Conservation (phyloP, 2,113 vertebrate genomes). For the Naja naja region DNA sequence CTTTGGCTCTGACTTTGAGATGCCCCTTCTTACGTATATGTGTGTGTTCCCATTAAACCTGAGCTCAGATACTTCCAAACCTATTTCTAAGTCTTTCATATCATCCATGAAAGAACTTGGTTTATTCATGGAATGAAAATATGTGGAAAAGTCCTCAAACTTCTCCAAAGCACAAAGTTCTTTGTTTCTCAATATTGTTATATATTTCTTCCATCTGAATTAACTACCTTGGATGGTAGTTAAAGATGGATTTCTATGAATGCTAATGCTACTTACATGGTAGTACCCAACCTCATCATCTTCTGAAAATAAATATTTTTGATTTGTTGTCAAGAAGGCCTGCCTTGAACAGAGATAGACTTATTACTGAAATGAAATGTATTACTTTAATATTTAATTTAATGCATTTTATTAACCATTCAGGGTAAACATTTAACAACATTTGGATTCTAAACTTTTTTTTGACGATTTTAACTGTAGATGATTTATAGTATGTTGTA, state of each 20-base stretch:
- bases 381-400: conserved; percentile 38
- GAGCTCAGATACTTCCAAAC: not conserved
- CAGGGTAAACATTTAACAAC: conserved; percentile 35
- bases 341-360: conserved; percentile 32
- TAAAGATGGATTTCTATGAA: not conserved
- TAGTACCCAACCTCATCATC: conserved; percentile 13
- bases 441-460: conserved; percentile 38
- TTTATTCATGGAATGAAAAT: not conserved
- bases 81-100: not conserved
- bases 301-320: conserved; percentile 42
- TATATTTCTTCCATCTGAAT: not conserved
- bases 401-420: conserved; percentile 56
- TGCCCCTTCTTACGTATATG: not conserved
- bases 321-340: conserved; percentile 26
- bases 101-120: not conserved
- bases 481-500: conserved; percentile 61
- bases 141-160: rapidly evolving
- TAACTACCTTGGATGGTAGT: not conserved
- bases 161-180: not conserved
- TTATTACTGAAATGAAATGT: conserved; percentile 36
- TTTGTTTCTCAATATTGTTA: not conserved
- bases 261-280: conserved; percentile 1
- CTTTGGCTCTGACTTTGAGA: not conserved
- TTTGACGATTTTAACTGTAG: conserved; percentile 53
- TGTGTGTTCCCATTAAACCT: not conserved